Percentiles rank a stretch among this genome's conserved stretches.
Evolutionary conservation across 2,797 vertebrate genomes (phyloP).

Genomic region (Peromyscus aztecus): DNA sequence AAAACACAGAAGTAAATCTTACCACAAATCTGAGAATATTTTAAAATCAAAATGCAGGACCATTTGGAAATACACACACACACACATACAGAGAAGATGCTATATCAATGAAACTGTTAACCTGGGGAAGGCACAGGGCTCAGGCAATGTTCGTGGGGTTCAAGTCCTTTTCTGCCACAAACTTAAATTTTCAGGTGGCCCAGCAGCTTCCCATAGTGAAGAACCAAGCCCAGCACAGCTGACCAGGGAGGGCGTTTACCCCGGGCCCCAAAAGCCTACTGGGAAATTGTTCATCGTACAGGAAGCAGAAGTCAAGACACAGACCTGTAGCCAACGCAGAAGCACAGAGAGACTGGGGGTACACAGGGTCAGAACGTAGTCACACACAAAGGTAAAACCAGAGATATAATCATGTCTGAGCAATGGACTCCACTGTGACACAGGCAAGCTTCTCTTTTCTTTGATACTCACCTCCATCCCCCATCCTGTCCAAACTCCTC

Average conservation of each 20-base stretch:
- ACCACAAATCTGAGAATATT: neutral
- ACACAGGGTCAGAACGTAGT: neutral
- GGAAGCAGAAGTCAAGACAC: neutral
- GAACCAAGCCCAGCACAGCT: neutral
- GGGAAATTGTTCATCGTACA: neutral
- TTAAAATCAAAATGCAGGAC: neutral
- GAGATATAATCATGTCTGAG: neutral
- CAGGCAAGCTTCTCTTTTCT: neutral
- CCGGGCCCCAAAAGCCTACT: neutral
- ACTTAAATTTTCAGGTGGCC: neutral
- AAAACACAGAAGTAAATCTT: neutral
- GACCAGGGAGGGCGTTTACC: neutral
- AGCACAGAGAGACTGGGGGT: too few relatives aligned
- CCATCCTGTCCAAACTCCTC: neutral
- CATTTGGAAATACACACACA: neutral
- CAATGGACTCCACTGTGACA: neutral
- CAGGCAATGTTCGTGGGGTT: neutral
- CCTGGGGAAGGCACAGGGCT: neutral
- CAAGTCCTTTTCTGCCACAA: neutral
- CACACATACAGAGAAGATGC: neutral
- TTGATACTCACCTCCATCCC: neutral
- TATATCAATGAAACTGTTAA: neutral
- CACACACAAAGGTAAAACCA: neutral
- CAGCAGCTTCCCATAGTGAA: neutral
- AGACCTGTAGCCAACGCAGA: neutral